Evolutionary conservation across 2,113 vertebrate species (phyloP).

Genomic region (Hyperopisus bebe): DNA sequence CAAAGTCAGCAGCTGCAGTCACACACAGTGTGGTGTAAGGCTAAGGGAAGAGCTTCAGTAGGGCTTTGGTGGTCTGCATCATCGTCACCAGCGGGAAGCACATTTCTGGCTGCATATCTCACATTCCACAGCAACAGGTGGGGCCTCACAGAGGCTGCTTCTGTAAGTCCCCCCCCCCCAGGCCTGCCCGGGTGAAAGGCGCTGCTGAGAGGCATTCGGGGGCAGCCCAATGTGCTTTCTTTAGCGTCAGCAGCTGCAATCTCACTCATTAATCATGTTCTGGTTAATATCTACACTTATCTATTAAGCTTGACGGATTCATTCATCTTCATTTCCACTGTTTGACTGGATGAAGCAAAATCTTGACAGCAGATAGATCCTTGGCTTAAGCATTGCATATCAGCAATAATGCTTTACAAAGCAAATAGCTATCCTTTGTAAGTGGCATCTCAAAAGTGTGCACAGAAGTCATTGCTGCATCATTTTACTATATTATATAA

Average conservation of each 20-base stretch:
- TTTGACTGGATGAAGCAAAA: neutral
- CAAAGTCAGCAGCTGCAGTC: neutral
- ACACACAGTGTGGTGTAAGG: neutral
- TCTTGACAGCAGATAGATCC: neutral
- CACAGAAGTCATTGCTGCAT: neutral
- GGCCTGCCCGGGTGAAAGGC: neutral
- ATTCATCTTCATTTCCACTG: neutral
- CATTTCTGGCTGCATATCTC: constrained; percentile 6
- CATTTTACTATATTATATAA: neutral
- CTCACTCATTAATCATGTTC: neutral
- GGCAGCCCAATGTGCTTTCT: neutral
- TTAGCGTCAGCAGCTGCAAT: neutral
- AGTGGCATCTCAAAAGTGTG: neutral
- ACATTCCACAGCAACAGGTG: constrained; percentile 23
- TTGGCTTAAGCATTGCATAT: neutral
- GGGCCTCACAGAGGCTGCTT: neutral
- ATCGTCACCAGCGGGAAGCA: neutral
- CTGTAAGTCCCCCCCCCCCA: neutral
- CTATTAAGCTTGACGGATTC: neutral
- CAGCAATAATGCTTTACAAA: neutral
- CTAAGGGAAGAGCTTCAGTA: neutral
- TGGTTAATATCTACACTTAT: neutral
- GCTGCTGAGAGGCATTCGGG: neutral
- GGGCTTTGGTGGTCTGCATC: neutral
- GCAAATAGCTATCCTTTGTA: neutral